phyloP scores from a whole-genome alignment of 2,888 invertebrate species.

The Oxycera nigricornis region DNA sequence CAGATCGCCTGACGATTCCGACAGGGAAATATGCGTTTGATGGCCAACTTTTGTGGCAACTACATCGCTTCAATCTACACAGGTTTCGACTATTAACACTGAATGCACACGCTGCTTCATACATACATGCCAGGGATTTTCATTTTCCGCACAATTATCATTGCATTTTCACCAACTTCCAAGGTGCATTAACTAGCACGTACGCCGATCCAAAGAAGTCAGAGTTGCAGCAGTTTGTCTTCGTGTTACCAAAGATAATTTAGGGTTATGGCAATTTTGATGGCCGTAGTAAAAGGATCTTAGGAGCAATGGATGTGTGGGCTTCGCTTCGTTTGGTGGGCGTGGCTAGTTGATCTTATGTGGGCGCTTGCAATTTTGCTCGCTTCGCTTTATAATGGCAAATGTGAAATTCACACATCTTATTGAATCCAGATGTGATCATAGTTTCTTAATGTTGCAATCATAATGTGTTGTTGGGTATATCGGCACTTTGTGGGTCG shows the following conservation, averaged over 20 bases:
- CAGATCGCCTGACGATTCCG: neutral
- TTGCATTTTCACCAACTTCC: neutral
- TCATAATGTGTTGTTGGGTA: too few relatives aligned
- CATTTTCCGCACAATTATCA: neutral
- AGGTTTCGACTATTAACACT: neutral
- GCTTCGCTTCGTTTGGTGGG: neutral
- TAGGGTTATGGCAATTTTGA: neutral
- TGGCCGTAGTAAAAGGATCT: neutral
- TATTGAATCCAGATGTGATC: neutral
- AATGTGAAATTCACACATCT: neutral
- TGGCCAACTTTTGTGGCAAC: neutral
- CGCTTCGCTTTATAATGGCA: neutral
- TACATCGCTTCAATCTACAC: neutral
- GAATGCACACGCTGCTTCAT: neutral
- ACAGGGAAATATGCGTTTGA: neutral
- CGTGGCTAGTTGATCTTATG: neutral
- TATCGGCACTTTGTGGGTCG: neutral
- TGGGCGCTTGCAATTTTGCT: neutral
- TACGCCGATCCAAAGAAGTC: neutral
- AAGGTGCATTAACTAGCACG: neutral
- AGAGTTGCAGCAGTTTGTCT: neutral
- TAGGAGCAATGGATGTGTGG: neutral
- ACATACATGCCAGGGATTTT: neutral
- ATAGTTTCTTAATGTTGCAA: neutral
- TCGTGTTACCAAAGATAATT: neutral